Base-by-base conservation (phyloP, 2,797 vertebrate genomes). In the Fratercula arctica region DNA sequence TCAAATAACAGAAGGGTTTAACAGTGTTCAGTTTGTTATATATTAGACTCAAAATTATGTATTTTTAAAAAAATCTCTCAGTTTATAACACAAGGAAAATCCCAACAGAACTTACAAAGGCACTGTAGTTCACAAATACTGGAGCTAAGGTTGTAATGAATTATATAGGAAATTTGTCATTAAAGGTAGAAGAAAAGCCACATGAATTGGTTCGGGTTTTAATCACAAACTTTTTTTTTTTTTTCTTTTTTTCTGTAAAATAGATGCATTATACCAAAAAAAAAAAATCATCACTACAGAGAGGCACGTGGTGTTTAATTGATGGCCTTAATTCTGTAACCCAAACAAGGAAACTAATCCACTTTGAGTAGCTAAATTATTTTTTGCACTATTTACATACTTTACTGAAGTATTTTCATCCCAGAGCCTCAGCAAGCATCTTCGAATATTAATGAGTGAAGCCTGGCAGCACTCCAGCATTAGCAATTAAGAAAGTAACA, bases 301-400 rank as follows among this genome's bases (percentile, higher is more conserved):
- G 75, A 95, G 75, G 90, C 93, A 95, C 1, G 0, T 85, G 81
- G 75, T 92, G 53, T 89, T 93, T 79, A 50, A 67, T 23, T 81
- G 86, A 78, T 75, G 61, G 68, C 84, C 91, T 77, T 85, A 64
- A 87, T 93, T 91, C 66, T 13, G 35, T 67, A 95, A 95, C 86
- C 70, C 90, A 93, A 97, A 96, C 93, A 95, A 89, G 82, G 73
- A 91, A 85, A 90, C 54, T 73, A 69, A 93, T 87, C 84, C 90
- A 57, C 83, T 93, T 45, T 13, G 73, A 96, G 93, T 63, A 64
- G 86, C 37, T 95, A 25, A 59, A 67, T 89, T 83, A 6, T 79
- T 93, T 96, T 96, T 96, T 94, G n/a, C 57, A 92, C 80, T 95
- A 51, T 96, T 97, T 95, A 95, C 88, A 78, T 85, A 85, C 94